A percentile compares a stretch with the other conserved stretches of the same genome.
Conservation (phyloP, 2,113 vertebrate species). For the Cyprinodon tularosa region DNA sequence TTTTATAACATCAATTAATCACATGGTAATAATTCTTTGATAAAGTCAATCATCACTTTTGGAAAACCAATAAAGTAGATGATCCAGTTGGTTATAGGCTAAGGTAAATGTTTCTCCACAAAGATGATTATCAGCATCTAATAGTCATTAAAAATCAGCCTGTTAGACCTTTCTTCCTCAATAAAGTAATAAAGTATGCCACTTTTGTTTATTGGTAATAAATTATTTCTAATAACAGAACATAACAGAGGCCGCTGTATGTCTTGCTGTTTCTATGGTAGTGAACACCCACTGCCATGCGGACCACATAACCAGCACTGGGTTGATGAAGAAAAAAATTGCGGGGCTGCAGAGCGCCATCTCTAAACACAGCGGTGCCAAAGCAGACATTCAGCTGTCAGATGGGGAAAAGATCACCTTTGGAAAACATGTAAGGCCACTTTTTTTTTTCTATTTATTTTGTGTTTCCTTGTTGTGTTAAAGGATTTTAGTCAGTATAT, state of each 20-base stretch:
- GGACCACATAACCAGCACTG: slow-evolving; percentile 88
- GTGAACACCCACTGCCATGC: slow-evolving; percentile 94
- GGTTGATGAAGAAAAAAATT: slow-evolving; percentile 82
- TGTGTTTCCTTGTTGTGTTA: not conserved
- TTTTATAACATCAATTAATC: not conserved
- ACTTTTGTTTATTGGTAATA: not conserved
- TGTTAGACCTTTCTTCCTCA: not conserved
- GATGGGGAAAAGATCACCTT: slow-evolving; percentile 85
- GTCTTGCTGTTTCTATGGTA: slow-evolving; percentile 17
- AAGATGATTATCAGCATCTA: not conserved
- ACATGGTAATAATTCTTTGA: too few species aligned
- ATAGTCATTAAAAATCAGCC: not conserved
- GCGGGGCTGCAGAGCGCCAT: slow-evolving; percentile 84
- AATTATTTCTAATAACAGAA: not conserved
- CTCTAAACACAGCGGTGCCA: slow-evolving; percentile 83
- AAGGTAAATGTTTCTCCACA: not conserved
- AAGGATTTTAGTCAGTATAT: not conserved
- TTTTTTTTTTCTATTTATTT: not conserved
- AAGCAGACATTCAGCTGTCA: slow-evolving; percentile 81
- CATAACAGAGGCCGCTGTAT: not conserved
- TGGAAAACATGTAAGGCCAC: slow-evolving; percentile 82
- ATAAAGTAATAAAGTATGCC: not conserved
- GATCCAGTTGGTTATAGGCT: not conserved
- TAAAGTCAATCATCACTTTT: too few species aligned
- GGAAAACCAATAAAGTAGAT: not conserved